Evolutionary conservation across 2,113 vertebrate genomes (phyloP), one percentile per base, ranked within the genome.

Genomic region (Chionodraco myersi): DNA sequence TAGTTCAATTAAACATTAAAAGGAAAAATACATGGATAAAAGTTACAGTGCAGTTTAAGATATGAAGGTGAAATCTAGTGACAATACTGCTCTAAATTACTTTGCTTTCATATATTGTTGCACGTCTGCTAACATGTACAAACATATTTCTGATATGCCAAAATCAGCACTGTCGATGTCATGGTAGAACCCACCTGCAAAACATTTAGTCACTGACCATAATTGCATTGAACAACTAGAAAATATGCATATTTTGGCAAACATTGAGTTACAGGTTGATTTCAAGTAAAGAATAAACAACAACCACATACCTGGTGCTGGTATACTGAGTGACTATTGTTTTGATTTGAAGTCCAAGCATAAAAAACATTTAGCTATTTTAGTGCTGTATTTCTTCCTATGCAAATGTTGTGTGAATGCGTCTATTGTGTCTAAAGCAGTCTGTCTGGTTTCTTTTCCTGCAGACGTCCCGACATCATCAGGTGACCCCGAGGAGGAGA

Each of bases 391-490:
- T 45, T 16, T 69, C 7, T 59, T 59, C 10, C 15, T n/a, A 11
- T 53, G 56, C 8, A 57, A 58, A 57, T 30, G 23, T 48, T 49
- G 47, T 6, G 9, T 36, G 14, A 59, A 49, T 34, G 11, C 15
- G 2, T 36, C 14, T 18, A 6, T 13, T 49, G 26, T 45, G 16
- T 63, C 14, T 88, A 6, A 85, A 64, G 10, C 12, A 47, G 12
- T 60, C 11, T 62, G 13, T 63, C 56, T 6, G 1, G 47, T 44
- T 1, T 77, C 0, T 67, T 48, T 11, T 79, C 36, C 12, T 8
- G 13, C 87, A 99, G 97, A 95, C 83, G 90, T 93, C 72, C 92
- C 95, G 57, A 83, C 89, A 4, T 79, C 94, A 10, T 89, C 95
- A 8, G 60, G 34, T 26, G 8, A 13, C 15, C 77, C 72, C 8